Evolutionary conservation across 1,140 invertebrate species (phyloP).

Genomic region (Linepithema humile): DNA sequence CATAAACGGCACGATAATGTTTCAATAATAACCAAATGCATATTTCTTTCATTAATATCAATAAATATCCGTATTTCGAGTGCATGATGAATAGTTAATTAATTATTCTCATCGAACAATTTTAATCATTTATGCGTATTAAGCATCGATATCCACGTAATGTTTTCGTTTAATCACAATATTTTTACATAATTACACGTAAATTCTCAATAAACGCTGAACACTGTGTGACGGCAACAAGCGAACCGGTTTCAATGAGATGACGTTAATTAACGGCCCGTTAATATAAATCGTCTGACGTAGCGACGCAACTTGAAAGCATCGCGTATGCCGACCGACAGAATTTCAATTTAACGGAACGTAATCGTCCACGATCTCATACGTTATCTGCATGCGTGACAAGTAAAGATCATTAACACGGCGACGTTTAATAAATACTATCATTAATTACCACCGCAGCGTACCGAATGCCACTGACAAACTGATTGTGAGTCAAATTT

Average conservation of each 20-base stretch:
- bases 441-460: constrained; percentile 70
- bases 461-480: constrained; percentile 44
- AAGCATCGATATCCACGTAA: constrained; percentile 52
- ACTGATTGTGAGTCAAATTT: neutral
- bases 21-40: neutral
- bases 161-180: constrained; percentile 63
- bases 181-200: constrained; percentile 72
- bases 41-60: neutral
- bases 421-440: constrained; percentile 74
- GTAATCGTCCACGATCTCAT: constrained; percentile 70
- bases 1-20: neutral
- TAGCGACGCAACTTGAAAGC: constrained; percentile 49
- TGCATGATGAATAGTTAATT: constrained; percentile 14
- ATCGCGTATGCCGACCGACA: constrained; percentile 54
- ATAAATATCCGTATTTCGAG: too few relatives aligned
- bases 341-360: constrained; percentile 76
- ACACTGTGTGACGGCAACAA: constrained; percentile 53
- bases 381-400: constrained; percentile 64
- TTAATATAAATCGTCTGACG: constrained; percentile 70
- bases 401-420: constrained; percentile 67
- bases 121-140: constrained; percentile 10
- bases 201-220: neutral
- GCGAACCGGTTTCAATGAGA: constrained; percentile 75
- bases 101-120: constrained; percentile 1
- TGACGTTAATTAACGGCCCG: constrained; percentile 75